A percentile compares a stretch with the other conserved stretches of the same genome.
Conservation (phyloP, 2,797 vertebrate genomes). For the Enteromius radiatus region DNA sequence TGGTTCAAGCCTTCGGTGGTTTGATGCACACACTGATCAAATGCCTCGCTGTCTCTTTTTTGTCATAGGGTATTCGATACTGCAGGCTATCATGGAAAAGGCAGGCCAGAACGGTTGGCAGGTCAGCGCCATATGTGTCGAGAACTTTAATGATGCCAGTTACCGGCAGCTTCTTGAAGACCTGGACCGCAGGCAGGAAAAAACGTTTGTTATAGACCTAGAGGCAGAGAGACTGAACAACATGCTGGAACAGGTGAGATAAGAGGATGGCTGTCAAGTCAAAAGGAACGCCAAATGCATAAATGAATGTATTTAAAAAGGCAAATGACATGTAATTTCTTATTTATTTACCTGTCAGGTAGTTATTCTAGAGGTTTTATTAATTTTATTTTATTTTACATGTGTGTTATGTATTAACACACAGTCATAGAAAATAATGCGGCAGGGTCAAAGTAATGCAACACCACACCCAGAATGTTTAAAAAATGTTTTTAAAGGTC, state of each 20-base stretch:
- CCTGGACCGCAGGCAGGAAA: slow-evolving; percentile 94
- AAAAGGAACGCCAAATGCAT: not conserved
- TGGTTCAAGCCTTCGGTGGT: slow-evolving; percentile 18
- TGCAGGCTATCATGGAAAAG: slow-evolving; percentile 99
- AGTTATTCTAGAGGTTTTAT: not conserved
- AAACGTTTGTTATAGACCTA: slow-evolving; percentile 98
- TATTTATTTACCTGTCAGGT: not conserved
- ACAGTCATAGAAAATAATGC: not conserved
- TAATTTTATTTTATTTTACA: not conserved
- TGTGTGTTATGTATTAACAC: not conserved
- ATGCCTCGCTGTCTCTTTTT: slow-evolving; percentile 47
- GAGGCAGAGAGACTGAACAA: slow-evolving; percentile 96
- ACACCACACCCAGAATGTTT: not conserved
- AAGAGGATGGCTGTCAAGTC: not conserved
- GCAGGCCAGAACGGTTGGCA: slow-evolving; percentile 98
- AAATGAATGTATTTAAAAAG: not conserved
- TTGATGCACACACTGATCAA: slow-evolving; percentile 23
- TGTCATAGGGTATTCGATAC: slow-evolving; percentile 91
- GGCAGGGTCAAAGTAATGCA: not conserved
- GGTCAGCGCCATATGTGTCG: slow-evolving; percentile 98
- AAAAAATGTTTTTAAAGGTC: not conserved
- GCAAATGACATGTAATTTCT: not conserved
- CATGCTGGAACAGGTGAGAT: slow-evolving; percentile 96
- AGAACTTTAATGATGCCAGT: slow-evolving; percentile 97
- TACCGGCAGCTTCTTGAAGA: slow-evolving; percentile 96